These are phyloP conservation scores for Magallana angulata DNA, from an alignment of 1,140 invertebrate species.

Conservation along the genomic window DNA sequence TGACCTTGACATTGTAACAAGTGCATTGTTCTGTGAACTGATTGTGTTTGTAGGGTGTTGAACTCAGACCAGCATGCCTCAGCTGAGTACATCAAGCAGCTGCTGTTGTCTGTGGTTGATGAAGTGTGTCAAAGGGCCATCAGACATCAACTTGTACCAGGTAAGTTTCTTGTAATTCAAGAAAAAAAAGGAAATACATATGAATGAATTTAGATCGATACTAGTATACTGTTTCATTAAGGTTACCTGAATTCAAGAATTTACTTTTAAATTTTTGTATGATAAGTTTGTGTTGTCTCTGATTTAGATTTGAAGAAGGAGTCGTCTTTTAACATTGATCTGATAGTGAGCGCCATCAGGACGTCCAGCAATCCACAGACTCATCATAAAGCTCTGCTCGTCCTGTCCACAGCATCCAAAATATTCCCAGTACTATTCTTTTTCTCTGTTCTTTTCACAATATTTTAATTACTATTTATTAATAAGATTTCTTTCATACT, in stretches of 20 bases:
- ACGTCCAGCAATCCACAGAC: constrained; percentile 95
- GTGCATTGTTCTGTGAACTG: not conserved
- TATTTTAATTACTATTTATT: not conserved
- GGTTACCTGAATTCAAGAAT: not conserved
- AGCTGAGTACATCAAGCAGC: constrained; percentile 94
- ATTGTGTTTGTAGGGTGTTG: constrained; percentile 80
- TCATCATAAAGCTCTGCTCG: constrained; percentile 92
- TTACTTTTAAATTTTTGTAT: not conserved
- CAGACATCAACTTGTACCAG: constrained; percentile 8
- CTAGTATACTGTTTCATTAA: too few species aligned
- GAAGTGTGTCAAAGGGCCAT: constrained; percentile 82
- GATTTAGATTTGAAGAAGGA: constrained; percentile 77
- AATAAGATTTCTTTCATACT: too few species aligned
- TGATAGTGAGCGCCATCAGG: constrained; percentile 92
- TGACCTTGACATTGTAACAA: too few species aligned
- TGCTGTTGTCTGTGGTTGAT: constrained; percentile 89
- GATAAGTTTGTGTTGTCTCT: not conserved
- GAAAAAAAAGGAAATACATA: not conserved
- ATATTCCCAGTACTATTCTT: constrained; percentile 82
- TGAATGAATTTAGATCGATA: not conserved
- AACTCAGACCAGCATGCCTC: constrained; percentile 89
- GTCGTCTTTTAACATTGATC: constrained; percentile 86
- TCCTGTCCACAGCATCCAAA: constrained; percentile 88
- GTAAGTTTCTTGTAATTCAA: not conserved
- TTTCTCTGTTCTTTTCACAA: not conserved